Evolutionary conservation across 2,113 vertebrate species (phyloP), one percentile per base, ranked within the genome.

Genomic region (Telmatochromis sp.): DNA sequence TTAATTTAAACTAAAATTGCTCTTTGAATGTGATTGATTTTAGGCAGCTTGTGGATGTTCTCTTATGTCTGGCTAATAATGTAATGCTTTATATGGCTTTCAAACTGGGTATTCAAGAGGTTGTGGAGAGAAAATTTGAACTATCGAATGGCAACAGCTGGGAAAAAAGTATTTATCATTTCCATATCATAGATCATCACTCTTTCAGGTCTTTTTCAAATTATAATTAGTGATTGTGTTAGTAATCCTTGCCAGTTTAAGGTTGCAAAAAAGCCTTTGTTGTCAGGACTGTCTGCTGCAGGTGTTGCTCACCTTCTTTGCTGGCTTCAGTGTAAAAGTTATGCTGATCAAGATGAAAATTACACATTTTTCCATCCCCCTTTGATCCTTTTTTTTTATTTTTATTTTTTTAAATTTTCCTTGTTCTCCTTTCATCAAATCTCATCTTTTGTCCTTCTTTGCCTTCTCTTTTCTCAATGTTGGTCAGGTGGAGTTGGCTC

Each of bases 401-500:
- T 2, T 8, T 21, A 21, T 2, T 8, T 19, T 35, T 8, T 21
- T 35, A 0, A 9, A 37, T 2, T 7, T 21, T 45, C 12, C 10
- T 6, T 28, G 11, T 65, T 51, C 40, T 8, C 71, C 42, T 78
- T 78, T 50, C 4, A 50, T 78, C 26, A 78, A 12, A 31, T 33
- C 11, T 54, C 3, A 2, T 60, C 37, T n/a, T 58, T 40, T 42
- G 45, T 54, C 47, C 3, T 8, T 51, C 23, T 12, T 50, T 33
- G 35, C 9, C 21, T 42, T 37, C 53, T 17, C 26, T 78, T n/a
- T 2, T 28, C 71, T 47, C 23, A 2, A 9, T 19, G 73, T 53
- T 63, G 7, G 12, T 80, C 92, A 96, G 96, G 96, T 97, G 95
- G 96, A 97, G 94, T 81, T 97, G 90, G 97, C 97, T 73, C 95